Base-by-base conservation (phyloP, 1,140 invertebrate genomes). In the Telenomus remus region DNA sequence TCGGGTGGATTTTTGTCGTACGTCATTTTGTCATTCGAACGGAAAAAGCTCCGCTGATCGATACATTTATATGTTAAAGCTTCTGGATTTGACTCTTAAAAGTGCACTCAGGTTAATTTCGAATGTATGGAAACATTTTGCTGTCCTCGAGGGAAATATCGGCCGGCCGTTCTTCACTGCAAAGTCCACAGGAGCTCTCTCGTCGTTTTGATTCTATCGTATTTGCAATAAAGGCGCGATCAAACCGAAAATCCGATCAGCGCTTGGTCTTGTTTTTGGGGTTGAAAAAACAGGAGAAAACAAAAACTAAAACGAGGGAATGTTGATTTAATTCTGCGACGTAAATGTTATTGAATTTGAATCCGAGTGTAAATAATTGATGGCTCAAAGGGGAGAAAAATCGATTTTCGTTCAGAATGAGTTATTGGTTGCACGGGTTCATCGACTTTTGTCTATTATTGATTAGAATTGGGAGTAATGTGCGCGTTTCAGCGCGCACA, bases 31-130 rank as follows among this genome's bases (percentile, higher is more conserved):
- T 11, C n/a, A 12, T 43, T 33, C 9, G 11, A 35, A 55, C 43
- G 6, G 46, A 50, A 68, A 68, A 68, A 53, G 15, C 37, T 12
- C 11, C 46, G 34, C 34, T 60, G 55, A 60, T 63, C 55, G 61
- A 73, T 55, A 49, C 56, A 60, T 73, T 68, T 72, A 53, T 65
- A 60, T 65, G 61, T 42, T 57, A 65, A 73, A 65, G 42, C 61
- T 55, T 73, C 55, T 54, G 61, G 60, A 66, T 56, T 56, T 51
- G 46, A 37, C 47, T 68, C 57, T 74, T 65, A 57, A 68, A 74
- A 74, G 63, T 61, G 57, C 56, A 68, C 63, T 74, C 50, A 51
- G 49, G 56, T 68, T 66, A 74, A 74, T 74, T 66, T 68, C 54
- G 15, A 54, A 74, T 74, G 46, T 63, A 68, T 74, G 51, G 63